phyloP scores from a whole-genome alignment of 1,140 invertebrate genomes.

The Hylyphantes graminicola region DNA sequence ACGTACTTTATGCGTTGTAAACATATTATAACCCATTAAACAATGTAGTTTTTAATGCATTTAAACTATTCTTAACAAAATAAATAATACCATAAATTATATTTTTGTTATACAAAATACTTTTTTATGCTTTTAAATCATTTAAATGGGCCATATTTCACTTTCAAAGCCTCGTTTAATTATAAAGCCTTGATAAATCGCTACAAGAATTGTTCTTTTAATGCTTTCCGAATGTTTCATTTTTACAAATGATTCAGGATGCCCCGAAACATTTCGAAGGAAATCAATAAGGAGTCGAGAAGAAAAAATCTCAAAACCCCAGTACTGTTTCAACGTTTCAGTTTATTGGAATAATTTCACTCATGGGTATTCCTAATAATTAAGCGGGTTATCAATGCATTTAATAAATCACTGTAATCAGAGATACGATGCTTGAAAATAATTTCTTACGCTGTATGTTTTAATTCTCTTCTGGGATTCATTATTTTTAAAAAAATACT shows the following conservation, averaged over 20 bases:
- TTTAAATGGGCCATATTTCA: not conserved
- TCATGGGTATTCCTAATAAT: conserved; percentile 11
- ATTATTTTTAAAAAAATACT: too few species aligned
- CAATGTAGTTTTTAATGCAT: too few species aligned
- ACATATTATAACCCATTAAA: too few species aligned
- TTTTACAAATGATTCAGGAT: not conserved
- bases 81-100: too few species aligned
- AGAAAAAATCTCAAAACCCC: not conserved
- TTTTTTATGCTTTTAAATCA: too few species aligned
- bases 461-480: too few species aligned
- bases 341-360: conserved; percentile 15
- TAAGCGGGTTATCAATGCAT: not conserved
- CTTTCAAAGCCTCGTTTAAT: conserved; percentile 6
- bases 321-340: not conserved
- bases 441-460: too few species aligned
- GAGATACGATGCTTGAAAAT: too few species aligned
- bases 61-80: too few species aligned
- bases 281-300: conserved; percentile 5
- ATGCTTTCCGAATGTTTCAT: conserved; percentile 11
- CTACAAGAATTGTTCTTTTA: not conserved
- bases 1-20: too few species aligned
- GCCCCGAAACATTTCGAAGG: not conserved
- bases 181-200: not conserved
- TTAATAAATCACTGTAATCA: not conserved
- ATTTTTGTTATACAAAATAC: too few species aligned